These are phyloP conservation scores for Peromyscus maniculatus DNA, from an alignment of 2,113 vertebrate genomes.

Conservation along the genomic window DNA sequence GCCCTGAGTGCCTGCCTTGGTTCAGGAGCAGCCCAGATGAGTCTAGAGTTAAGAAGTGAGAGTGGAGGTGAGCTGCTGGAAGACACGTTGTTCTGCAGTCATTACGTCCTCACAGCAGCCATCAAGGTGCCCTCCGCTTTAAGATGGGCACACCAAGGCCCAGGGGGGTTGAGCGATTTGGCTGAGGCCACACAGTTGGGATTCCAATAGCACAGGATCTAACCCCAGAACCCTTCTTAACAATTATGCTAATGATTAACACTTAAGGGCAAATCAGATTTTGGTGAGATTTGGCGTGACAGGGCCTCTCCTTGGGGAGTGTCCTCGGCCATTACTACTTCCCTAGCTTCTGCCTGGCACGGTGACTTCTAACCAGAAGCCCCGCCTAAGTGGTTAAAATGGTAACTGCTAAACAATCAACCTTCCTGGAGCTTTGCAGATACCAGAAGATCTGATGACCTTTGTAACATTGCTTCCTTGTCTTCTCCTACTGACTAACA, in stretches of 20 bases:
- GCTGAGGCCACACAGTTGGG: neutral
- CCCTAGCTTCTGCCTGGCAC: neutral
- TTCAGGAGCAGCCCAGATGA: neutral
- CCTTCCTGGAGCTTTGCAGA: neutral
- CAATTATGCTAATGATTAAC: neutral
- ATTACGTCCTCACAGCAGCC: neutral
- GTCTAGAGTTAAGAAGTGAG: neutral
- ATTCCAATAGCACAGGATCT: slow-evolving; percentile 26
- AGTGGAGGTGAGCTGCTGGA: neutral
- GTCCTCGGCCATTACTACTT: neutral
- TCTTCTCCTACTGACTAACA: neutral
- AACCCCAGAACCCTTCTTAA: neutral
- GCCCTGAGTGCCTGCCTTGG: neutral
- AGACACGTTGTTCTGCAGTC: neutral
- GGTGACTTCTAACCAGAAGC: neutral
- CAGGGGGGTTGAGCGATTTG: neutral
- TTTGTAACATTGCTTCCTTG: neutral
- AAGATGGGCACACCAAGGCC: neutral
- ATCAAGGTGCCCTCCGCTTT: slow-evolving; percentile 19
- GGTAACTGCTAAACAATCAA: neutral
- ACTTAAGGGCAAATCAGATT: neutral
- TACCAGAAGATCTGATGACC: neutral
- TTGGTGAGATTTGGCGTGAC: neutral
- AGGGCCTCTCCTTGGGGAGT: neutral
- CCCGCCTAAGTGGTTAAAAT: neutral